These are phyloP conservation scores for human DNA, from an alignment of 2,113 vertebrate genomes.

Conservation along the genomic window DNA sequence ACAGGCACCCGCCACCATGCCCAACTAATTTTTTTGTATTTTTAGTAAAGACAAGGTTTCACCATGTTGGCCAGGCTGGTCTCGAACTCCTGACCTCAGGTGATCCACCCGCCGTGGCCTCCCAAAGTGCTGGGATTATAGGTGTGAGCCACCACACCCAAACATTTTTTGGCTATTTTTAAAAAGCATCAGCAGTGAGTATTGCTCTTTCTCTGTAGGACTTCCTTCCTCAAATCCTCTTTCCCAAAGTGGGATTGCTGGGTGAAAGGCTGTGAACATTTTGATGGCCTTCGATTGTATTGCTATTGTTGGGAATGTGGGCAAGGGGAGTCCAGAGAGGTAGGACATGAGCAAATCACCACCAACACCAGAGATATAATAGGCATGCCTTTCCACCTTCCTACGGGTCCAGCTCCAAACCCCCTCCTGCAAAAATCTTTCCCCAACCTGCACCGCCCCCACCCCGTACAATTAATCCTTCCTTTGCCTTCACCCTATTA, in stretches of 20 bases:
- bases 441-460: not conserved
- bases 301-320: not conserved
- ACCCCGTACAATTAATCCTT: not conserved
- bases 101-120: too few species aligned
- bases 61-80: too few species aligned
- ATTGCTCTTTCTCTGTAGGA: not conserved
- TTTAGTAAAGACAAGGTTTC: too few species aligned
- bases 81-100: too few species aligned
- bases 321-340: not conserved
- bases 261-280: not conserved
- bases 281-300: not conserved
- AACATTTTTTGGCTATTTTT: not conserved
- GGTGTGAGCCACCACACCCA: too few species aligned
- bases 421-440: not conserved
- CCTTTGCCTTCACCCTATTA: not conserved
- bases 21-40: too few species aligned
- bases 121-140: too few species aligned
- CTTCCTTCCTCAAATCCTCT: not conserved
- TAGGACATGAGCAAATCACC: not conserved
- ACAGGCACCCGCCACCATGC: accelerated
- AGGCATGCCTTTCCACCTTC: not conserved
- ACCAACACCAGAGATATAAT: not conserved
- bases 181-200: not conserved
- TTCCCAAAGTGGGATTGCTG: not conserved
- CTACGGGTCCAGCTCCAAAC: not conserved